Base-by-base conservation (phyloP, 2,113 vertebrate genomes). In the Girardinichthys multiradiatus region DNA sequence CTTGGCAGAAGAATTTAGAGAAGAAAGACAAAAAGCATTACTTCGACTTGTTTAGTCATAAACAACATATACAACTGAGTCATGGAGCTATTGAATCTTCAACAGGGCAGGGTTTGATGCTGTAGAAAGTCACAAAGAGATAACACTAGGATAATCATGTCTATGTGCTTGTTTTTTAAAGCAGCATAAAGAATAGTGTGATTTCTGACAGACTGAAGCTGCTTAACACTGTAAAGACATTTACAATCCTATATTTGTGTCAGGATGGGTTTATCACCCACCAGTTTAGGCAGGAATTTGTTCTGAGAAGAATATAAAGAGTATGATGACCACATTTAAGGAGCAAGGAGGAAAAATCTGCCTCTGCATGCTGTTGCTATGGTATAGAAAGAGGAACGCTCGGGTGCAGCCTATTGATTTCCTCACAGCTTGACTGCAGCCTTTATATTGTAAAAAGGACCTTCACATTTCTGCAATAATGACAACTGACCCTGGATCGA, bases 381-480 rank as follows among this genome's bases (percentile, higher is more conserved):
- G 63, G 71, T 72, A 42, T 68, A 39, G 71, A 57, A n/a, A 13
- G 54, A 70, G 58, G 68, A 59, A 72, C 65, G 74, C 54, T 59
- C 54, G 69, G 75, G 59, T 70, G 83, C 64, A 68, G 21, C 33
- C 51, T 87, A 87, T 86, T 79, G 87, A 89, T 89, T 74, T 37
- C 48, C 70, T 77, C 72, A 85, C 78, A 64, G 74, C 68, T 74
- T 72, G 59, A 67, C 58, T 51, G 66, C 64, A 30, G 74, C 76
- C 78, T 82, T 84, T 72, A 81, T 39, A 83, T 45, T 42, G 65
- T 57, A 74, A 80, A 76, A 81, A 58, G 29, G 57, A 61, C 70
- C 77, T 69, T n/a, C 26, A 29, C 19, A 31, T 73, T 74, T 76
- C 85, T 77, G 78, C 61, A 80, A 68, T 61, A 68, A 60, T 2